These are phyloP conservation scores for Promerops cafer DNA, from an alignment of 2,113 vertebrate species.

Conservation along the genomic window DNA sequence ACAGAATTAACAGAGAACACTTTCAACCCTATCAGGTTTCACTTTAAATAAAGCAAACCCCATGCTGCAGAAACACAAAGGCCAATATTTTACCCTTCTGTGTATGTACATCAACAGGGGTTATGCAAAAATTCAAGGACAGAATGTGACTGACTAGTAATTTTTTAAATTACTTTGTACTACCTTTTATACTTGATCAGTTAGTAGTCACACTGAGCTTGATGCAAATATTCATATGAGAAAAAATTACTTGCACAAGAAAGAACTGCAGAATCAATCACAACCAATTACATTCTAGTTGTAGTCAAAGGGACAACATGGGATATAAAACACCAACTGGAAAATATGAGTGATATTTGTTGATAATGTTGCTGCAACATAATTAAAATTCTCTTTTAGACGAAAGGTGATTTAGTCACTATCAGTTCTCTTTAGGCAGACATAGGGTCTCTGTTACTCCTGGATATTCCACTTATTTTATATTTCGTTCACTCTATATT, in stretches of 20 bases:
- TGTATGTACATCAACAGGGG: neutral
- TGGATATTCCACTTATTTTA: neutral
- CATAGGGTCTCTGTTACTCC: neutral
- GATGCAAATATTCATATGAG: neutral
- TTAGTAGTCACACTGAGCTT: neutral
- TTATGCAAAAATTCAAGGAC: neutral
- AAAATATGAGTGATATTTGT: neutral
- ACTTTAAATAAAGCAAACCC: neutral
- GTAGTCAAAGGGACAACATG: neutral
- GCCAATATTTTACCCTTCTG: neutral
- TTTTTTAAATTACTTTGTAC: neutral
- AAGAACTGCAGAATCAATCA: neutral
- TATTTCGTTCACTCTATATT: neutral
- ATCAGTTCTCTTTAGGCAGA: neutral
- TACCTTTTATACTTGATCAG: neutral
- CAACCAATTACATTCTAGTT: neutral
- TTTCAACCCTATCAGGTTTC: neutral
- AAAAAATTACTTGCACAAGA: neutral
- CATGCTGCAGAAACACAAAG: neutral
- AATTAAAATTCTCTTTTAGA: neutral
- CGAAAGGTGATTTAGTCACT: neutral
- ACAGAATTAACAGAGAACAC: neutral
- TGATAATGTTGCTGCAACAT: neutral
- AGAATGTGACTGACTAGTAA: neutral
- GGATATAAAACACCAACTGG: neutral